Base-by-base conservation (phyloP, 2,888 invertebrate species). In the Myopa testacea region DNA sequence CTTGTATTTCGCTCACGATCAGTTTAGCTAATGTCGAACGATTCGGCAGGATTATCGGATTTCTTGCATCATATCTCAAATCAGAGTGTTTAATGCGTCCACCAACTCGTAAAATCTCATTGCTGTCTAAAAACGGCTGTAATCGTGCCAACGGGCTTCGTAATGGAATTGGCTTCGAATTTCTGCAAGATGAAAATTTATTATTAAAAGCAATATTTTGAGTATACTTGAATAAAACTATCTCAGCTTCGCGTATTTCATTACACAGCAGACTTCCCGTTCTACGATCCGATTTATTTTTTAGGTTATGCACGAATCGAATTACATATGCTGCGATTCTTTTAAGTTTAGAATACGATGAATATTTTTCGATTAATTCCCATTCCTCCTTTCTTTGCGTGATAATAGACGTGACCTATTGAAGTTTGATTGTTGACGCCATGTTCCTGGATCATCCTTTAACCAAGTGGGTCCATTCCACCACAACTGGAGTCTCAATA, bases 171-270 rank as follows among this genome's bases (percentile, higher is more conserved):
- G 58, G 69, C 19, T 68, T 76, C 4, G 72, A 55, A 45, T 6
- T n/a, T 34, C 45, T 78, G 73, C 73, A 76, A 73, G 14, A 65
- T 50, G 34, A 73, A 76, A 78, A 73, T 72, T 78, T 75, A 37
- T 76, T 62, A 50, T 34, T 34, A 62, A 76, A 78, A 6, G 16
- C 45, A 4, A 52, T 58, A n/a, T 10, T 52, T 45, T 75, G 71
- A 4, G 34, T 0, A 63, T 71, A 75, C 50, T 60, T 75, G 34
- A 71, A n/a, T 40, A 78, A 60, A 52, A 19, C 62, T 16, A 70
- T 26, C 40, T 78, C 74, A 5, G 75, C 74, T 6, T 45, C 38
- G 19, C n/a, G 14, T 34, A 78, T 40, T 67, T 78, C 76, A 6
- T 26, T 37, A n/a, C 50, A 45, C 14, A 55, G 71, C 75, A 37